Conservation (phyloP, 1,140 invertebrate genomes). For the Eueides isabella region DNA sequence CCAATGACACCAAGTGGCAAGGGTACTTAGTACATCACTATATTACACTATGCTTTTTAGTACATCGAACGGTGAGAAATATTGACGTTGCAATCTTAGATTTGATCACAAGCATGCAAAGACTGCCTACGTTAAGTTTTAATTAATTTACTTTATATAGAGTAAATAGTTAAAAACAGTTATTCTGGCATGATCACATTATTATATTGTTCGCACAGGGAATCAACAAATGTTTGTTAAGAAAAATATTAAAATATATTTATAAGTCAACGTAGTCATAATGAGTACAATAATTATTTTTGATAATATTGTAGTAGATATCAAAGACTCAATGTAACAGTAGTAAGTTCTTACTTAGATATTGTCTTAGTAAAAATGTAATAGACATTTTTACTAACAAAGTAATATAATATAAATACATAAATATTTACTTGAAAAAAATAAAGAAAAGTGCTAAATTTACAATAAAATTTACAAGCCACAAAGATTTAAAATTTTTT, state of each 20-base stretch:
- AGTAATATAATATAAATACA: too few species aligned
- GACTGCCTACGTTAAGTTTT: slow-evolving; percentile 45
- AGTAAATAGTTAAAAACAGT: neutral
- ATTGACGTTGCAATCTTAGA: slow-evolving; percentile 71
- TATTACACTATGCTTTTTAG: slow-evolving; percentile 68
- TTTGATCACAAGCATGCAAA: slow-evolving; percentile 73
- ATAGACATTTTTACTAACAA: too few species aligned
- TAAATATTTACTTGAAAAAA: neutral
- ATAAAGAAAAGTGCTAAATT: neutral
- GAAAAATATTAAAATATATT: neutral
- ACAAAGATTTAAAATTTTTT: neutral
- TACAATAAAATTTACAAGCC: neutral
- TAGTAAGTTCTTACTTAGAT: too few species aligned
- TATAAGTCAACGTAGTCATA: neutral
- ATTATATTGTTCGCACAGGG: neutral
- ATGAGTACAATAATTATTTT: too few species aligned
- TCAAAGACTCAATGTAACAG: too few species aligned
- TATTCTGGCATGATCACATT: neutral
- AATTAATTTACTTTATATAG: slow-evolving; percentile 39
- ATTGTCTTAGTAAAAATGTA: too few species aligned
- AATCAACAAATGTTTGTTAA: neutral
- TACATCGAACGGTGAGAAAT: slow-evolving; percentile 60
- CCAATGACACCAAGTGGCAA: slow-evolving; percentile 56
- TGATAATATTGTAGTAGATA: too few species aligned
- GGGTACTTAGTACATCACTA: slow-evolving; percentile 44